Conservation (phyloP, 2,797 vertebrate genomes). For the Petrocephalus schoutedeni region DNA sequence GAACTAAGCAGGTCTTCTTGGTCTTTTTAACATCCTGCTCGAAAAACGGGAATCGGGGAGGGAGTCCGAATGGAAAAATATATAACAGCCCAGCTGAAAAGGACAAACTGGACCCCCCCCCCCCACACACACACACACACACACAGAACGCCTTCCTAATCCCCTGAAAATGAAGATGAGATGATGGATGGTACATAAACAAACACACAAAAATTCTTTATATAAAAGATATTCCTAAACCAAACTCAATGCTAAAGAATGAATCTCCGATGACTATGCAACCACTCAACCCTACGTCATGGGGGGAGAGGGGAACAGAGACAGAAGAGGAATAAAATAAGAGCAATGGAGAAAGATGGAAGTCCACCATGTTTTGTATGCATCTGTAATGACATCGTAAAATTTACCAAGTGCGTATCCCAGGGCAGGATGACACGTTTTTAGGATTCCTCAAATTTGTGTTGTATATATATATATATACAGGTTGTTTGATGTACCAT, state of each 20-base stretch:
- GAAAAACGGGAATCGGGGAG: neutral
- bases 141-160: neutral
- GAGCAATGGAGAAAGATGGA: neutral
- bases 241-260: neutral
- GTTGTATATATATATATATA: neutral
- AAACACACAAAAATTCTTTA: too few species aligned
- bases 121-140: neutral
- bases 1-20: neutral
- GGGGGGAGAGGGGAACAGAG: neutral
- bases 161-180: neutral
- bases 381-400: slow-evolving; percentile 2
- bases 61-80: neutral
- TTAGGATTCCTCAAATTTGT: neutral
- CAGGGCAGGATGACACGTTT: neutral
- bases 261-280: neutral
- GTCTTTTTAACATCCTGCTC: neutral
- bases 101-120: neutral
- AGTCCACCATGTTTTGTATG: neutral
- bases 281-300: neutral
- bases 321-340: neutral
- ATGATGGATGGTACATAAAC: neutral
- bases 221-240: neutral
- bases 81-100: neutral
- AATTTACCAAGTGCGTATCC: neutral
- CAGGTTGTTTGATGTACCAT: neutral